Base-by-base conservation (phyloP, 2,888 invertebrate genomes). In the Pheosia gnoma region DNA sequence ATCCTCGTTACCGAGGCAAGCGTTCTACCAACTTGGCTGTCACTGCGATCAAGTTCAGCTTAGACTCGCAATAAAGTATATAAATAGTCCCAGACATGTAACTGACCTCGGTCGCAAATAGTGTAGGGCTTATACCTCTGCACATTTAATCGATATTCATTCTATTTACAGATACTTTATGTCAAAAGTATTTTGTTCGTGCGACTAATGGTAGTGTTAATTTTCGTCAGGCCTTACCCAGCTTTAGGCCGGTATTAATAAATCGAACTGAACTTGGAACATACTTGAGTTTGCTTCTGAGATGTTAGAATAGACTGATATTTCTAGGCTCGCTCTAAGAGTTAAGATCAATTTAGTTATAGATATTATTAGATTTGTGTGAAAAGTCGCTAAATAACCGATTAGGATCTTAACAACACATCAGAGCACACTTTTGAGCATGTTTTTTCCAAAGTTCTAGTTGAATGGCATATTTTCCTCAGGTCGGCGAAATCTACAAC, bases 401-500 rank as follows among this genome's bases (percentile, higher is more conserved):
- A 47, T 47, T 10, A 25, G 25, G 25, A 25, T 25, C 25, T 25
- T 25, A 25, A 25, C 25, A 25, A 25, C 25, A 25, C 25, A 25
- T 25, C 1, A 25, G 25, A 25, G 2, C 25, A 25, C 25, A 25
- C 25, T 25, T 25, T 25, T 25, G 25, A 25, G 25, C 25, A 47
- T 47, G 10, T 9, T 47, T 10, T 47, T 47, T 47, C 0, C 25
- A 13, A 51, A n/a, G 13, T 25, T 51, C 6, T 36, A 36, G n/a
- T 38, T 25, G 10, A 45, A 47, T 37, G 72, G 63, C 47, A 36
- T 43, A 8, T 66, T 67, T 57, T 71, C 66, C 39, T 49, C 83
- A 95, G 95, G 90, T 98, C 55, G 98, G 98, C 75, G 98, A 98
- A 88, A 98, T 99, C 69, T 99, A 99, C 88, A 97, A 97, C 85